These are phyloP conservation scores for Diabrotica undecimpunctata DNA, from an alignment of 1,140 invertebrate genomes.

Conservation along the genomic window DNA sequence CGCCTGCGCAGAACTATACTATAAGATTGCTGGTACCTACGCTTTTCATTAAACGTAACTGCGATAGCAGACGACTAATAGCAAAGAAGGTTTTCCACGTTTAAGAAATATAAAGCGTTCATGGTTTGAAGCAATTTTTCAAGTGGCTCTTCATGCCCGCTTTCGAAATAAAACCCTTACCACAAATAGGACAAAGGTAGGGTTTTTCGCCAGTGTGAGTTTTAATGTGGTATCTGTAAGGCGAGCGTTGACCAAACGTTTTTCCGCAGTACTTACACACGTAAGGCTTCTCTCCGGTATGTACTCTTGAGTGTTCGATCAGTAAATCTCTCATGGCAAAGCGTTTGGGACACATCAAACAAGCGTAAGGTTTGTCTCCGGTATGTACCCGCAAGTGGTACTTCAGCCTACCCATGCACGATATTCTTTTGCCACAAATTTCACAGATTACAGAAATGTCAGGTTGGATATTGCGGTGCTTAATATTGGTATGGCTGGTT, in stretches of 20 bases:
- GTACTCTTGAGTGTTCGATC: slow-evolving; percentile 38
- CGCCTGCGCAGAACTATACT: too few species aligned
- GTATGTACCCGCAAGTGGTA: slow-evolving; percentile 63
- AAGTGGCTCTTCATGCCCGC: slow-evolving; percentile 59
- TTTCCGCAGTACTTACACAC: slow-evolving; percentile 37
- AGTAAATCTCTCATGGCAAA: slow-evolving; percentile 44
- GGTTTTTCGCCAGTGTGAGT: slow-evolving; percentile 72
- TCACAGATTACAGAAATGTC: slow-evolving; percentile 48
- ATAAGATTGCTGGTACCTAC: too few species aligned
- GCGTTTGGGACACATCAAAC: slow-evolving; percentile 43
- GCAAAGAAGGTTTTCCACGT: too few species aligned
- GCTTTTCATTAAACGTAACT: too few species aligned
- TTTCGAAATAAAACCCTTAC: slow-evolving; percentile 61
- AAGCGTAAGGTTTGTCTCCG: slow-evolving; percentile 62
- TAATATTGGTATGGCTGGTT: not conserved
- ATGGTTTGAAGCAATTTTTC: slow-evolving; percentile 50
- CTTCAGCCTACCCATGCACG: slow-evolving; percentile 32
- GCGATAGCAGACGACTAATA: too few species aligned
- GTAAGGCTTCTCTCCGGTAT: slow-evolving; percentile 43
- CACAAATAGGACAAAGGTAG: slow-evolving; percentile 66
- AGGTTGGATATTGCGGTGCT: slow-evolving; percentile 6
- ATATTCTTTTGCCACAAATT: slow-evolving; percentile 43
- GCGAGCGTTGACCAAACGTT: slow-evolving; percentile 60
- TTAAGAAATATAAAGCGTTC: not conserved
- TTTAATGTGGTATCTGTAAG: slow-evolving; percentile 54